Percentiles rank a stretch among this genome's conserved stretches.
Evolutionary conservation across 2,888 invertebrate genomes (phyloP).

Genomic region (Ormyrus thymus): DNA sequence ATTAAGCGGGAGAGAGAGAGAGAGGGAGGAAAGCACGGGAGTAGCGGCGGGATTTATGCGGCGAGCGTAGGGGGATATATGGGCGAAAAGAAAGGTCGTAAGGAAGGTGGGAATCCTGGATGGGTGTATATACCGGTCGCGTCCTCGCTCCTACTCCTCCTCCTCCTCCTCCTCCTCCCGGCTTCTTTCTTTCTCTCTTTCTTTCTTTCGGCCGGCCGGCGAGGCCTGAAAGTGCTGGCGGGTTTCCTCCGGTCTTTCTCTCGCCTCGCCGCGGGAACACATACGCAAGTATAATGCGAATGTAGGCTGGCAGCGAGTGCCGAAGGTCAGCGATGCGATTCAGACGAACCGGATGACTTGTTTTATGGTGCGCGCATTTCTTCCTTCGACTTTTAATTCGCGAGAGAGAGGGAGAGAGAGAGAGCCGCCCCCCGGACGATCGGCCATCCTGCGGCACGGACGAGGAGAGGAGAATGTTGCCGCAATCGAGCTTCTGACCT

Average conservation of each 20-base stretch:
- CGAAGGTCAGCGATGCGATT: constrained; percentile 59
- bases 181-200: constrained; percentile 29
- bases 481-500: not conserved
- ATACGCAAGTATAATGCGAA: no score
- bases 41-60: constrained; percentile 18
- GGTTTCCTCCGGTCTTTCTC: constrained; percentile 27
- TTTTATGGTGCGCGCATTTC: constrained; percentile 44
- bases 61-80: not conserved
- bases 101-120: constrained; percentile 49
- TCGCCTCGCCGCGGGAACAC: constrained; percentile 8
- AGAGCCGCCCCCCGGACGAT: no score
- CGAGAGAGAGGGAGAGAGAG: not conserved
- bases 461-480: not conserved
- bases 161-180: constrained; percentile 34
- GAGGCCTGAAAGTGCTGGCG: no score
- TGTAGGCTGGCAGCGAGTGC: not conserved
- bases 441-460: no score
- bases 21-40: constrained; percentile 45
- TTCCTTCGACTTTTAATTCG: constrained; percentile 38
- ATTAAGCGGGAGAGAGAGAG: constrained; percentile 46
- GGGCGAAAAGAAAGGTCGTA: constrained; percentile 51
- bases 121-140: constrained; percentile 20
- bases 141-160: constrained; percentile 46
- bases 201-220: not conserved
- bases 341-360: constrained; percentile 57